phyloP scores from a whole-genome alignment of 2,888 invertebrate species.

The Epinotia bilunana region DNA sequence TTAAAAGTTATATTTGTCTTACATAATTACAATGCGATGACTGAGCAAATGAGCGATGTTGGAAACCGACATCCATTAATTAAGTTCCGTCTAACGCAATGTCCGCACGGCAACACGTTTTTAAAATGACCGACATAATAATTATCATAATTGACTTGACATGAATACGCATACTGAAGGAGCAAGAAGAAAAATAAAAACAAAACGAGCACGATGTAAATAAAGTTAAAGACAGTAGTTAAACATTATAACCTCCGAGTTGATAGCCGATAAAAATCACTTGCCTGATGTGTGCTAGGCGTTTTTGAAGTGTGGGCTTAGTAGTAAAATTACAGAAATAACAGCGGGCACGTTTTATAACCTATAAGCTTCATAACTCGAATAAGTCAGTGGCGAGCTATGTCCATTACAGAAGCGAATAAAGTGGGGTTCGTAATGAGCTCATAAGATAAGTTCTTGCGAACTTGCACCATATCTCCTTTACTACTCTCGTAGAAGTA shows the following conservation, averaged over 20 bases:
- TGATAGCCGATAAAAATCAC: conserved; percentile 35
- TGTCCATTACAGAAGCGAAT: conserved; percentile 49
- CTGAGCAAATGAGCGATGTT: conserved; percentile 57
- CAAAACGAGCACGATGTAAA: conserved; percentile 25
- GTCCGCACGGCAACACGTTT: conserved; percentile 51
- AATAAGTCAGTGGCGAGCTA: conserved; percentile 41
- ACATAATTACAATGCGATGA: conserved; percentile 61
- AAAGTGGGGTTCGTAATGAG: conserved; percentile 51
- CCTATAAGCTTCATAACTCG: conserved; percentile 42
- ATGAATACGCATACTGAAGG: background rate
- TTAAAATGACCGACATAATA: conserved; percentile 57
- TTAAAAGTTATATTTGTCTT: conserved; percentile 43
- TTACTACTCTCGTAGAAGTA: conserved; percentile 50
- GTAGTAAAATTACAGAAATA: conserved; percentile 41
- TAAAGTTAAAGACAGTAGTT: conserved; percentile 29
- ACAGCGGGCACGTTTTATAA: conserved; percentile 40
- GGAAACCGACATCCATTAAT: conserved; percentile 60
- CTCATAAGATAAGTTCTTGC: conserved; percentile 49
- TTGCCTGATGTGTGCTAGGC: conserved; percentile 2
- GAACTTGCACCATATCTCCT: conserved; percentile 51
- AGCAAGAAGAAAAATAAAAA: conserved; percentile 11
- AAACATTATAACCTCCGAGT: conserved; percentile 24
- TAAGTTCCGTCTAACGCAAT: conserved; percentile 56
- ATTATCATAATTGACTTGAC: conserved; percentile 44
- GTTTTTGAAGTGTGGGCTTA: conserved; percentile 31